These are phyloP conservation scores for Pelmatolapia mariae DNA, from an alignment of 2,113 vertebrate species.

Conservation along the genomic window DNA sequence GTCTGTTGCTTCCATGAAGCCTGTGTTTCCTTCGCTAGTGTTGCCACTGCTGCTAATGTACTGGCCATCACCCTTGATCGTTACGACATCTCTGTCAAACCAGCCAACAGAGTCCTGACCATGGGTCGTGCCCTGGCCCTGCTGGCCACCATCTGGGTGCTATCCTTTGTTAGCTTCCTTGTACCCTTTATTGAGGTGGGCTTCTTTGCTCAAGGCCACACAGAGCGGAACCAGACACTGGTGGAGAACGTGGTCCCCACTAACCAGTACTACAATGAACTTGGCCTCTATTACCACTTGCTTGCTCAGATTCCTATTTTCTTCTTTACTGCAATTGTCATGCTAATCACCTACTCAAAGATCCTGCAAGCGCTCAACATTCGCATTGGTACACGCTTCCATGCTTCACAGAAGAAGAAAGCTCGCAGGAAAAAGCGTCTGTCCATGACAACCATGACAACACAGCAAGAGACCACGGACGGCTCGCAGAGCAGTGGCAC, in stretches of 20 bases:
- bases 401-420: conserved; percentile 90
- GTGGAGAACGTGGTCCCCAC: conserved; percentile 71
- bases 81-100: conserved; percentile 97
- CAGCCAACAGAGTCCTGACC: conserved; percentile 94
- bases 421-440: conserved; percentile 88
- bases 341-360: conserved; percentile 97
- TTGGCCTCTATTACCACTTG: conserved; percentile 95
- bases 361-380: conserved; percentile 98
- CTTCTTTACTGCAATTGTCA: conserved; percentile 92
- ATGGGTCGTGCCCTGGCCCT: conserved; percentile 91
- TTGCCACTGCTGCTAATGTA: conserved; percentile 95
- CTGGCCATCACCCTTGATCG: conserved; percentile 96
- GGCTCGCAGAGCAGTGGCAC: conserved; percentile 75
- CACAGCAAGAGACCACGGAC: conserved; percentile 81
- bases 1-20: conserved; percentile 99
- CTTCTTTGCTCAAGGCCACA: conserved; percentile 82
- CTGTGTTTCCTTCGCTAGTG: conserved; percentile 95
- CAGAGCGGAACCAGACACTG: conserved; percentile 86
- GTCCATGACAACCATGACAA: conserved; percentile 84
- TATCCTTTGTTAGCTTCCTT: conserved; percentile 92
- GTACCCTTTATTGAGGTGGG: conserved; percentile 97
- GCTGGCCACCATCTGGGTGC: conserved; percentile 90
- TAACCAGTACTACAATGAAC: conserved; percentile 88
- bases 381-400: conserved; percentile 94
- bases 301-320: conserved; percentile 97